Evolutionary conservation across 2,888 invertebrate species (phyloP).

Genomic region (Drosophila monieri): DNA sequence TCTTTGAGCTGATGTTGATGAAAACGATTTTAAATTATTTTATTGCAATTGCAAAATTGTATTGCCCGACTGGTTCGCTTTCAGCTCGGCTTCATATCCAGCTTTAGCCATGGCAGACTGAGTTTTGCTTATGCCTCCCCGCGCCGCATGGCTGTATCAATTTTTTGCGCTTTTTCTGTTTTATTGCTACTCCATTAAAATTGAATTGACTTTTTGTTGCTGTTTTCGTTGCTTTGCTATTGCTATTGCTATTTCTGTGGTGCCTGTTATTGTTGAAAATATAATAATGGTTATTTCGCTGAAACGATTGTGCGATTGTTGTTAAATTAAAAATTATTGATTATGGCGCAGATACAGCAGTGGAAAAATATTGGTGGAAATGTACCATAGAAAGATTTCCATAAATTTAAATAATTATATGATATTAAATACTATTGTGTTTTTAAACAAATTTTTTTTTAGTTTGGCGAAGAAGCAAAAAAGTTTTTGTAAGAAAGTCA

Average conservation of each 20-base stretch:
- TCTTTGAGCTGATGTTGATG: slow-evolving; percentile 80
- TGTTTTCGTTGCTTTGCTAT: slow-evolving; percentile 20
- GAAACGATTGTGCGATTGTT: slow-evolving; percentile 76
- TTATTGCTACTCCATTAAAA: slow-evolving; percentile 79
- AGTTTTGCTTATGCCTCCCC: slow-evolving; percentile 15
- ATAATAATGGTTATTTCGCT: slow-evolving; percentile 74
- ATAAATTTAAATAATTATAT: background rate
- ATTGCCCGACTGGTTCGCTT: slow-evolving; percentile 52
- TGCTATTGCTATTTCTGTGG: slow-evolving; percentile 27
- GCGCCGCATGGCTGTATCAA: slow-evolving; percentile 66
- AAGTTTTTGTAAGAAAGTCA: too few relatives aligned
- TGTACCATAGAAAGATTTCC: background rate
- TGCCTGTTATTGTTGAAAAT: slow-evolving; percentile 69
- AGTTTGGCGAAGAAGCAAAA: too few relatives aligned
- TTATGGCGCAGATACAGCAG: slow-evolving; percentile 55
- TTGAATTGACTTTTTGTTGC: slow-evolving; percentile 70
- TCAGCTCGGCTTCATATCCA: slow-evolving; percentile 14
- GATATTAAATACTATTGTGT: too few relatives aligned
- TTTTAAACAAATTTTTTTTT: too few relatives aligned
- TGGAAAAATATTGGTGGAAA: slow-evolving; percentile 47
- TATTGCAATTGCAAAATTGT: slow-evolving; percentile 76
- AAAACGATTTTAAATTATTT: slow-evolving; percentile 83
- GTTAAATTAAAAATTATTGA: slow-evolving; percentile 78
- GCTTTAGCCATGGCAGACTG: slow-evolving; percentile 15
- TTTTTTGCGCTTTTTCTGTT: slow-evolving; percentile 75